Evolutionary conservation across 2,113 vertebrate species (phyloP).

Genomic region (Oxygymnocypris stewartii): DNA sequence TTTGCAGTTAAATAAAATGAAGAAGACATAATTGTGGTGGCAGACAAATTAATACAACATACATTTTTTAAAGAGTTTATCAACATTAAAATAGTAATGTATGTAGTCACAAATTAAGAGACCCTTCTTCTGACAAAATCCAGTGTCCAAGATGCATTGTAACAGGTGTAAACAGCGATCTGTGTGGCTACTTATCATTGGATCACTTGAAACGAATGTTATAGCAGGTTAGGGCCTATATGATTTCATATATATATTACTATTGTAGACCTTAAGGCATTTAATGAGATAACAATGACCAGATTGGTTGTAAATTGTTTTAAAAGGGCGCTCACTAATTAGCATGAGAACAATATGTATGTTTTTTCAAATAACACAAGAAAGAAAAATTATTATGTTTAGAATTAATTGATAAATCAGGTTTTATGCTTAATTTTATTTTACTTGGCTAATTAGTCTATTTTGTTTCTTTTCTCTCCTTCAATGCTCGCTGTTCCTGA

Average conservation of each 20-base stretch:
- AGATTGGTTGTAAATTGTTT: neutral
- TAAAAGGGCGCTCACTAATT: neutral
- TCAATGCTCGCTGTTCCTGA: neutral
- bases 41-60: too few species aligned
- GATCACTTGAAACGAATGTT: neutral
- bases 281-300: neutral
- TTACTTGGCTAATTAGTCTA: slow-evolving; percentile 3
- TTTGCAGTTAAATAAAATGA: neutral
- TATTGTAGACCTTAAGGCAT: too few species aligned
- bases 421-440: neutral
- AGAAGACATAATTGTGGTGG: neutral
- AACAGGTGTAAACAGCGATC: neutral
- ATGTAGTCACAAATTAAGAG: neutral
- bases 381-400: neutral
- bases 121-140: neutral
- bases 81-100: neutral
- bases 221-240: neutral
- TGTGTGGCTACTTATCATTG: neutral
- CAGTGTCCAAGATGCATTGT: neutral
- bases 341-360: too few species aligned
- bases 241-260: too few species aligned
- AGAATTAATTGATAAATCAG: neutral
- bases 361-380: neutral
- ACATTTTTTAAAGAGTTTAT: neutral
- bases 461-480: slow-evolving; percentile 19